Percentiles rank a stretch among this genome's conserved stretches.
These are phyloP conservation scores for Gisinianus flammeolus DNA, from an alignment of 2,888 invertebrate genomes.

Conservation along the genomic window DNA sequence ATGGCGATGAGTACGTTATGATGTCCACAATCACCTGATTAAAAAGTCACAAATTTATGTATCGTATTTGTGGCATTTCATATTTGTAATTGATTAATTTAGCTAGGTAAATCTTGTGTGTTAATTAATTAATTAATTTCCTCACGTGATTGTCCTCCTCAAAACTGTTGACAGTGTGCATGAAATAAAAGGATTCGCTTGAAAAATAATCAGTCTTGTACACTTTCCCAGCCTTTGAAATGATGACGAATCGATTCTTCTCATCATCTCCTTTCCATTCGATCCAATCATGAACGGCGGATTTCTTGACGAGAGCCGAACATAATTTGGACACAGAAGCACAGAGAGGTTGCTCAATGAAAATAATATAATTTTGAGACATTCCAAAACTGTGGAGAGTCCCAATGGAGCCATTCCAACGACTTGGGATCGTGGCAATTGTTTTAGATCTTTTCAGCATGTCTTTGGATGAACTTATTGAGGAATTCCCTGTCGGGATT, in stretches of 20 bases:
- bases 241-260: constrained; percentile 61
- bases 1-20: constrained; percentile 61
- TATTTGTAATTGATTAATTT: neutral
- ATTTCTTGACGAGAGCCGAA: constrained; percentile 47
- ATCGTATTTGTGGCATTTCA: no score
- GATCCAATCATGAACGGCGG: constrained; percentile 41
- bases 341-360: constrained; percentile 44
- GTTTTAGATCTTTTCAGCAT: constrained; percentile 43
- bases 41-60: no score
- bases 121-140: neutral
- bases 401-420: constrained; percentile 48
- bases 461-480: constrained; percentile 33
- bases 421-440: constrained; percentile 48
- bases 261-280: constrained; percentile 44
- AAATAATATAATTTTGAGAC: constrained; percentile 41
- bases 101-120: neutral
- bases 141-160: constrained; percentile 63
- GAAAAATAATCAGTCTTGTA: constrained; percentile 60
- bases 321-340: constrained; percentile 45
- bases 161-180: constrained; percentile 66
- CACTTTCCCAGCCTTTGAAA: constrained; percentile 62
- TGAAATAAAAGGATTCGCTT: constrained; percentile 63
- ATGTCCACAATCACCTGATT: constrained; percentile 61
- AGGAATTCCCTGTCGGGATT: constrained; percentile 4
- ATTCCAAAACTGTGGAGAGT: constrained; percentile 48